These are phyloP conservation scores for Cinclus mexicanus DNA, from an alignment of 2,113 vertebrate species.

Conservation along the genomic window DNA sequence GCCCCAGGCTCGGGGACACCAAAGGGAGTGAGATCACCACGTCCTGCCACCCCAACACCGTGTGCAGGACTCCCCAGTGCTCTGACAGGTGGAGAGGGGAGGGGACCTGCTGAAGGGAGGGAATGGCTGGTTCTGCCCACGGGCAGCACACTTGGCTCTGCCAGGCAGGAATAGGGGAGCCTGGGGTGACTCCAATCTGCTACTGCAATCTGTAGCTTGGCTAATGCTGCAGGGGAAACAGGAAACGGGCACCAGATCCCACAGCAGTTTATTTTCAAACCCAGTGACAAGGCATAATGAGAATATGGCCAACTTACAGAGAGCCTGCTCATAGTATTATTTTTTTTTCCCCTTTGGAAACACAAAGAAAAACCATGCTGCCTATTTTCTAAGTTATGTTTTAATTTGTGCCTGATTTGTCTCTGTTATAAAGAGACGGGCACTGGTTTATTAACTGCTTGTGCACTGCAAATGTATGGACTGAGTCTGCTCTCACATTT, in stretches of 20 bases:
- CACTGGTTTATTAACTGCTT: background rate
- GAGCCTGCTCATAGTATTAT: background rate
- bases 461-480: background rate
- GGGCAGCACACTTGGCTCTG: background rate
- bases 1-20: background rate
- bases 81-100: background rate
- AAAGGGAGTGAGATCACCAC: background rate
- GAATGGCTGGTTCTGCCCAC: background rate
- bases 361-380: background rate
- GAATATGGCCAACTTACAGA: background rate
- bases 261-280: constrained; percentile 42
- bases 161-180: background rate
- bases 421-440: background rate
- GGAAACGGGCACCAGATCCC: constrained; percentile 31
- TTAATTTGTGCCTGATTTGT: background rate
- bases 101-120: background rate
- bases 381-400: background rate
- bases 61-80: fast-evolving
- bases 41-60: fast-evolving
- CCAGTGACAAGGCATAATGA: background rate
- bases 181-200: background rate
- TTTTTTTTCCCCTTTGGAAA: background rate
- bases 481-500: background rate
- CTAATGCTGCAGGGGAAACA: background rate
- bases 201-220: background rate